A percentile compares a stretch with the other conserved stretches of the same genome.
These are phyloP conservation scores for Polydrusus cervinus DNA, from an alignment of 2,888 invertebrate genomes.

Conservation along the genomic window DNA sequence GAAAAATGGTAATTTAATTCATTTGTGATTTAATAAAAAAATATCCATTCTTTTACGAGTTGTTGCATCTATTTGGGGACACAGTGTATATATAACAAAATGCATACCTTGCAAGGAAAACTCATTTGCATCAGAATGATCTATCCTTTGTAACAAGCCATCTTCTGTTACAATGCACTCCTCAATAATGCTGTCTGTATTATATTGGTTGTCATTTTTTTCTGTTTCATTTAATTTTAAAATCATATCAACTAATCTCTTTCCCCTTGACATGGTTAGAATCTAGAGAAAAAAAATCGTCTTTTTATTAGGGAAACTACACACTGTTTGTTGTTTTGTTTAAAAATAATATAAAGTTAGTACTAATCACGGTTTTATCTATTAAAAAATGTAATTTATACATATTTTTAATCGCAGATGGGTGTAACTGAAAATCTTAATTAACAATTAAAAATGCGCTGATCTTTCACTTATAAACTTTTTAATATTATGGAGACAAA, in stretches of 20 bases:
- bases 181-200: too few species aligned
- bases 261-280: background rate
- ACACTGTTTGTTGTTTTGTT: background rate
- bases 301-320: background rate
- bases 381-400: background rate
- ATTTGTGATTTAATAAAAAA: too few species aligned
- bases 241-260: background rate
- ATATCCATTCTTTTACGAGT: too few species aligned
- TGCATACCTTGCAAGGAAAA: too few species aligned
- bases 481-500: too few species aligned
- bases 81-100: too few species aligned
- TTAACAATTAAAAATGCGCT: background rate
- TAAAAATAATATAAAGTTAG: background rate
- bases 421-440: background rate
- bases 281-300: background rate
- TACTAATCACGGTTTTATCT: background rate
- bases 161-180: conserved; percentile 1
- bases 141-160: background rate
- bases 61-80: too few species aligned
- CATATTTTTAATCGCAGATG: background rate
- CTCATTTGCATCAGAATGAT: background rate
- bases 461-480: too few species aligned
- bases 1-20: too few species aligned
- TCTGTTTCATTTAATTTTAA: background rate
- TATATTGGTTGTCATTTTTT: too few species aligned